Evolutionary conservation across 2,113 vertebrate species (phyloP).

Genomic region (Aplodontia rufa): DNA sequence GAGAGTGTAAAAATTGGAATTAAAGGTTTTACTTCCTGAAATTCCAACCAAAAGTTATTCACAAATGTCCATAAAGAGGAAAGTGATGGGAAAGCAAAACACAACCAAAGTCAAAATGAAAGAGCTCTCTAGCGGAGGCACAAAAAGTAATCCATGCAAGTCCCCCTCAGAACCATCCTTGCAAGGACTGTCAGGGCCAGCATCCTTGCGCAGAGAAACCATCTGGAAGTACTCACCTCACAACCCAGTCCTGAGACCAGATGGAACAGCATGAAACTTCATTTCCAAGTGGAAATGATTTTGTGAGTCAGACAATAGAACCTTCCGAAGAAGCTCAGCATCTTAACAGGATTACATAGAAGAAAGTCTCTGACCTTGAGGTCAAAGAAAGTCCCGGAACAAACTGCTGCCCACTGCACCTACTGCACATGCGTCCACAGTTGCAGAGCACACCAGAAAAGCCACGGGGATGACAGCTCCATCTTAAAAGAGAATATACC

Average conservation of each 20-base stretch:
- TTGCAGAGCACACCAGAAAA: not conserved
- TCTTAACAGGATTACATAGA: constrained; percentile 4
- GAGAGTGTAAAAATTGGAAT: not conserved
- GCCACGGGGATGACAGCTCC: not conserved
- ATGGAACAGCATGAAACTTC: not conserved
- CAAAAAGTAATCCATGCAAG: not conserved
- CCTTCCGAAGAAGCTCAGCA: not conserved
- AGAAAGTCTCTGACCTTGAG: not conserved
- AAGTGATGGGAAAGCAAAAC: not conserved
- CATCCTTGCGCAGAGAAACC: not conserved
- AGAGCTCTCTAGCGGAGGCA: not conserved
- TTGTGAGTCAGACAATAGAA: constrained; percentile 31
- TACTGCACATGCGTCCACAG: not conserved
- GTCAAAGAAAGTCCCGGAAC: not conserved
- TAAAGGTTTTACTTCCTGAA: constrained; percentile 36
- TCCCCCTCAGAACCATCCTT: not conserved
- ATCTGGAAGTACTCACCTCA: not conserved
- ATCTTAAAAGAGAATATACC: not conserved
- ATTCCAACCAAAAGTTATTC: not conserved
- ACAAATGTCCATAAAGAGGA: not conserved
- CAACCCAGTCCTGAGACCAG: not conserved
- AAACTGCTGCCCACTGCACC: too few relatives aligned
- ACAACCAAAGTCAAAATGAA: not conserved
- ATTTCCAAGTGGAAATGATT: constrained; percentile 27
- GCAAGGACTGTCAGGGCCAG: not conserved